A percentile compares a stretch with the other conserved stretches of the same genome.
These are phyloP conservation scores for Lydus trimaculatus DNA, from an alignment of 2,888 invertebrate species.

Conservation along the genomic window DNA sequence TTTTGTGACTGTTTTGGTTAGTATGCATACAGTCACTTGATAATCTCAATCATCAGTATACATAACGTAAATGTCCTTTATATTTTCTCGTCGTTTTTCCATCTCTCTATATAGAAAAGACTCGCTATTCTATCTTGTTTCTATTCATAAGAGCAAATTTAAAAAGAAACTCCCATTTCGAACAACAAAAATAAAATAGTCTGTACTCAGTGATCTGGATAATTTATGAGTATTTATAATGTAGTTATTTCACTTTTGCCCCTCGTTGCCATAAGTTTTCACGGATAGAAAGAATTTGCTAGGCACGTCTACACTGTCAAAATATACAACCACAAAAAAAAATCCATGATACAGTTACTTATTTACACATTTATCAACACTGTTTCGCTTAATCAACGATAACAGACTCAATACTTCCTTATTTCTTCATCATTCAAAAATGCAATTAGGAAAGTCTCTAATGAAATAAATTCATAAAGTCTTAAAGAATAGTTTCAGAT, in stretches of 20 bases:
- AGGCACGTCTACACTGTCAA: not conserved
- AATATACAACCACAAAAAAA: conserved; percentile 7
- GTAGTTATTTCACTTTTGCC: conserved; percentile 43
- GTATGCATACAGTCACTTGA: conserved; percentile 48
- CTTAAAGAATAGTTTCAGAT: not conserved
- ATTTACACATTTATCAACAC: not conserved
- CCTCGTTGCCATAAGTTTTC: conserved; percentile 9
- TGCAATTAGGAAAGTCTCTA: not conserved
- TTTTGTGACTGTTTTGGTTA: conserved; percentile 34
- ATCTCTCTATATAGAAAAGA: conserved; percentile 40
- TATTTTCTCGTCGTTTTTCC: conserved; percentile 54
- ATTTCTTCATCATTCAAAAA: not conserved
- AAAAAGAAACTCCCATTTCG: conserved; percentile 18
- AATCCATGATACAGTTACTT: not conserved
- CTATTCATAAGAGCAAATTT: conserved; percentile 28
- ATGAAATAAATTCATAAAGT: not conserved
- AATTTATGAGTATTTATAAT: conserved; percentile 55
- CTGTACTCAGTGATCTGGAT: conserved; percentile 49
- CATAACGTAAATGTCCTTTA: conserved; percentile 55
- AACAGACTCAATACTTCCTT: too few relatives aligned
- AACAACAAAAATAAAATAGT: not conserved
- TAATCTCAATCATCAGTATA: conserved; percentile 55
- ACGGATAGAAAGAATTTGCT: not conserved
- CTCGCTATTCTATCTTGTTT: conserved; percentile 45
- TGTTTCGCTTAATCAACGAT: not conserved